phyloP scores from a whole-genome alignment of 2,113 vertebrate species.

The Opisthocomus hoazin region DNA sequence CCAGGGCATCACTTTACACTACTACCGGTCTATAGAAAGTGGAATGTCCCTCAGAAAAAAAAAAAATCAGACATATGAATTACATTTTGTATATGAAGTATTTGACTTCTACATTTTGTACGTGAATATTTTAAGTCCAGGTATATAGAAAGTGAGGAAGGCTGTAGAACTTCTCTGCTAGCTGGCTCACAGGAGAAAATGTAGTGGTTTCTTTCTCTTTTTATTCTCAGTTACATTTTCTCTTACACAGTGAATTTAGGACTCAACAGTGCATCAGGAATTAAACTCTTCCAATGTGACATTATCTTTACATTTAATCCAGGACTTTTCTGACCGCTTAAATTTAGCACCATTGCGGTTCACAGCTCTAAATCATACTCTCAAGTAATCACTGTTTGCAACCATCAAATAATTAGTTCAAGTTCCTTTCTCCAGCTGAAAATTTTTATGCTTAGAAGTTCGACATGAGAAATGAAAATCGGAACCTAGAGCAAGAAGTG shows the following conservation, averaged over 20 bases:
- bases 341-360: neutral
- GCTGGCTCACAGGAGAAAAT: neutral
- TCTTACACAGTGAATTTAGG: neutral
- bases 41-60: neutral
- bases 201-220: neutral
- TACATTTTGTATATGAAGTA: neutral
- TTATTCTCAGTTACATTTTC: neutral
- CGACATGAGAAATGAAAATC: neutral
- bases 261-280: neutral
- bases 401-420: neutral
- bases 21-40: neutral
- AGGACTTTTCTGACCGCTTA: neutral
- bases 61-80: neutral
- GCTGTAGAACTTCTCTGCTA: neutral
- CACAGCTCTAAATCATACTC: neutral
- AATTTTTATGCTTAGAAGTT: neutral
- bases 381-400: neutral
- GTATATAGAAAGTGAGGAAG: neutral
- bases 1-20: neutral
- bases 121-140: neutral
- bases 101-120: neutral
- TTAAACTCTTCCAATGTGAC: neutral
- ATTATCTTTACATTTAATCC: neutral
- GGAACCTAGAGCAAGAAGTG: neutral
- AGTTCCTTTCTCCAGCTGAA: neutral